Base-by-base conservation (phyloP, 2,797 vertebrate genomes). In the Sebastes dallii region DNA sequence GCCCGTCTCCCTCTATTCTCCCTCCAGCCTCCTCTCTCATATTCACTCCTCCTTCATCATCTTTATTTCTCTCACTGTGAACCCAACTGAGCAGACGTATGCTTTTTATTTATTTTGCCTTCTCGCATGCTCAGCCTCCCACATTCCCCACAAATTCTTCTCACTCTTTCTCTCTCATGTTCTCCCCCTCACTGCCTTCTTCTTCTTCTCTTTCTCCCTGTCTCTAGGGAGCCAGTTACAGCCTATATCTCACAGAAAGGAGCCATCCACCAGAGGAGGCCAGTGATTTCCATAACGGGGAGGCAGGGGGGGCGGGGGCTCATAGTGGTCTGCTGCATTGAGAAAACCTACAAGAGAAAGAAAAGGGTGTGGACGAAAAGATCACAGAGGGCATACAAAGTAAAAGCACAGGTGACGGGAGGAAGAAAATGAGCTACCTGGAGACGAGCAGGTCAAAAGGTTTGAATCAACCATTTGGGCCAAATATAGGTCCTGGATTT, bases 201-300 rank as follows among this genome's bases (percentile, higher is more conserved):
- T 36, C 16, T 29, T 24, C 42, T n/a, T 30, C 20, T 77, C 34
- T 58, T 36, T 59, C 50, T 70, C 30, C 55, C 32, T 30, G 3
- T 77, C 83, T 77, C 76, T 50, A n/a, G 72, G 75, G 86, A 88
- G 42, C 67, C 78, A 77, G 76, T 81, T 84, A 78, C 68, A 84
- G 80, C 64, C 59, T 64, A 80, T 83, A 71, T 82, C 70, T 78
- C 73, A 79, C 36, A 89, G 77, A 86, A 87, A 75, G 34, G 58
- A 78, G 80, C 75, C 79, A 82, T 83, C 75, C 73, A 86, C 70
- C 59, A 81, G 82, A 82, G 80, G 73, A 81, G 81, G 65, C 62
- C 73, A 34, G 77, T 73, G 66, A 86, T 89, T 83, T 88, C 82
- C 85, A 86, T 82, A 90, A 55, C 1, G 0, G 46, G 55, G 56